Conservation (phyloP, 2,888 invertebrate genomes). For the Heliothis peltigera region DNA sequence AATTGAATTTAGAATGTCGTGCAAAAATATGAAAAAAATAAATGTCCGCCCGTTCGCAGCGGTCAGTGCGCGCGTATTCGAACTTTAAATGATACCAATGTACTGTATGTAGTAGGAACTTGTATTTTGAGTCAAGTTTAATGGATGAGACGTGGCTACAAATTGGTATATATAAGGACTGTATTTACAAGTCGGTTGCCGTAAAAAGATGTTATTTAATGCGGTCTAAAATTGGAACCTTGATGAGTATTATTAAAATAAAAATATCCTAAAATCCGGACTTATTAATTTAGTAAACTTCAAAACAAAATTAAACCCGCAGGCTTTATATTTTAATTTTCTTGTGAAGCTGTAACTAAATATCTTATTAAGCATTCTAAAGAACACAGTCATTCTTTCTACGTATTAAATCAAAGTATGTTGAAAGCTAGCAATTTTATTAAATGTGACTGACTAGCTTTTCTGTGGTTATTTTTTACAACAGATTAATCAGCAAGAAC, state of each 20-base stretch:
- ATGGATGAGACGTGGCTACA: constrained; percentile 54
- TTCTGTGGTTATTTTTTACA: no score
- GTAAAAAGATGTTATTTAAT: constrained; percentile 14
- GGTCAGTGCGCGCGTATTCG: constrained; percentile 46
- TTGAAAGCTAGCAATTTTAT: no score
- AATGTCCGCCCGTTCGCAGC: constrained; percentile 15
- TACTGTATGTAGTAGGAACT: constrained; percentile 43
- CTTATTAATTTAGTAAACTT: no score
- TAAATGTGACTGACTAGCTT: no score
- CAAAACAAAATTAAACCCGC: background rate
- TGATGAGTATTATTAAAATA: background rate
- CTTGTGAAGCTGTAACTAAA: no score
- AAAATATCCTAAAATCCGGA: no score
- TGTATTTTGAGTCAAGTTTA: constrained; percentile 54
- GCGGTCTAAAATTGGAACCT: background rate
- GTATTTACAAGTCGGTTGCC: constrained; percentile 22
- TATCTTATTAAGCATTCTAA: no score
- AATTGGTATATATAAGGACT: constrained; percentile 54
- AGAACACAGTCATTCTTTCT: no score
- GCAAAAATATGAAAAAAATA: constrained; percentile 10
- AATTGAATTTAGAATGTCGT: constrained; percentile 1
- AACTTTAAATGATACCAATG: constrained; percentile 47
- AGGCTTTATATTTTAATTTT: background rate
- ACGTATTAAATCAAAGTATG: no score
- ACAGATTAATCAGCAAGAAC: no score